These are phyloP conservation scores for Anagyrus pseudococci DNA, from an alignment of 2,888 invertebrate genomes.

Conservation along the genomic window DNA sequence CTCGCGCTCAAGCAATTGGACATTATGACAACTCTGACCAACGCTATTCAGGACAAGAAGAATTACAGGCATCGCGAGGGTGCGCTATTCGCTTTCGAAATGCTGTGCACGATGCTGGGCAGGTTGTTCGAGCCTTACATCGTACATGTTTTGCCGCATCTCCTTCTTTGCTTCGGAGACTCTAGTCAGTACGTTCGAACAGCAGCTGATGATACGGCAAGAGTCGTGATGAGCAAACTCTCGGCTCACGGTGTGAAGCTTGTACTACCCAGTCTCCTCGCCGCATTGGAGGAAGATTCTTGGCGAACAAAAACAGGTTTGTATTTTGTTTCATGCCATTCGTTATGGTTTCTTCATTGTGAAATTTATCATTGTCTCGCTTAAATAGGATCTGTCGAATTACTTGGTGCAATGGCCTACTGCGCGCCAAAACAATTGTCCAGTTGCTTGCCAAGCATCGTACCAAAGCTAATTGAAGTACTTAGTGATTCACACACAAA, in stretches of 20 bases:
- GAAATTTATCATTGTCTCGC: neutral
- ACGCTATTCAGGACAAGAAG: constrained; percentile 96
- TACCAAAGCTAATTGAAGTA: constrained; percentile 96
- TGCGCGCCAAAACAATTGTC: constrained; percentile 99
- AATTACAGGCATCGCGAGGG: constrained; percentile 94
- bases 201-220: constrained; percentile 96
- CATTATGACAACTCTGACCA: constrained; percentile 92
- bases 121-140: constrained; percentile 98
- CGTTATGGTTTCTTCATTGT: neutral
- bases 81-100: constrained; percentile 96
- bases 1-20: constrained; percentile 93
- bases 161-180: constrained; percentile 96
- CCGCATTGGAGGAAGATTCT: constrained; percentile 95
- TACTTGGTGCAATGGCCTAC: constrained; percentile 97
- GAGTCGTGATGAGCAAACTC: constrained; percentile 93
- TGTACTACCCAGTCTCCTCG: constrained; percentile 90
- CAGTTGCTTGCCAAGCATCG: constrained; percentile 96
- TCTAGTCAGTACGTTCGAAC: constrained; percentile 92
- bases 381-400: constrained; percentile 83
- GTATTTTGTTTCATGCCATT: neutral
- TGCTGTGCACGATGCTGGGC: constrained; percentile 93
- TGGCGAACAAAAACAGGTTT: constrained; percentile 96
- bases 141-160: constrained; percentile 93
- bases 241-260: constrained; percentile 98
- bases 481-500: constrained; percentile 97